phyloP scores from a whole-genome alignment of 2,888 invertebrate genomes.

The Dione juno region DNA sequence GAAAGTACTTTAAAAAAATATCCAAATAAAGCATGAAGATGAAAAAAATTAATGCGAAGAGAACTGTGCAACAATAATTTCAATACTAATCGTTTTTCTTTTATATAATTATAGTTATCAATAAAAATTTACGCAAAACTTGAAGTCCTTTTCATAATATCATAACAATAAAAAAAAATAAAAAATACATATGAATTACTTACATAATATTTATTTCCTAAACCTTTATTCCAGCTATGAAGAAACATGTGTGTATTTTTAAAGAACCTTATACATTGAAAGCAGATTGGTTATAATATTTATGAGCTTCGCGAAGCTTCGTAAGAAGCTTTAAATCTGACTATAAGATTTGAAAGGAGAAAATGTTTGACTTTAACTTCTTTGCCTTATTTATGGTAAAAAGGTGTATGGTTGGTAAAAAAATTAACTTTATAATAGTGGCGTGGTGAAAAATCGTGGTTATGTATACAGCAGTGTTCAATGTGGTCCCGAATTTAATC shows the following conservation, averaged over 20 bases:
- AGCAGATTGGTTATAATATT: slow-evolving; percentile 36
- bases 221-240: neutral
- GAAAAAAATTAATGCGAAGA: too few species aligned
- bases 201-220: neutral
- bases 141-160: too few species aligned
- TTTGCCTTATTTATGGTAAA: neutral
- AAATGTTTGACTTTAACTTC: neutral
- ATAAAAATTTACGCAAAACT: too few species aligned
- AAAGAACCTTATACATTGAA: slow-evolving; percentile 32
- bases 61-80: too few species aligned
- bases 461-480: too few species aligned
- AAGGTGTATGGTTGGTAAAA: neutral
- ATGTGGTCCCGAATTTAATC: too few species aligned
- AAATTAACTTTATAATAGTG: neutral
- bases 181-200: neutral
- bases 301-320: slow-evolving; percentile 30
- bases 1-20: too few species aligned
- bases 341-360: slow-evolving; percentile 9
- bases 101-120: too few species aligned
- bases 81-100: too few species aligned
- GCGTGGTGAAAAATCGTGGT: too few species aligned
- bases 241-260: slow-evolving; percentile 9
- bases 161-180: neutral
- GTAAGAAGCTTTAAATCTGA: slow-evolving; percentile 23
- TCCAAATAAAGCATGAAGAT: too few species aligned